A percentile compares a stretch with the other conserved stretches of the same genome.
These are phyloP conservation scores for Nomada hirtipes DNA, from an alignment of 2,888 invertebrate genomes.

Conservation along the genomic window DNA sequence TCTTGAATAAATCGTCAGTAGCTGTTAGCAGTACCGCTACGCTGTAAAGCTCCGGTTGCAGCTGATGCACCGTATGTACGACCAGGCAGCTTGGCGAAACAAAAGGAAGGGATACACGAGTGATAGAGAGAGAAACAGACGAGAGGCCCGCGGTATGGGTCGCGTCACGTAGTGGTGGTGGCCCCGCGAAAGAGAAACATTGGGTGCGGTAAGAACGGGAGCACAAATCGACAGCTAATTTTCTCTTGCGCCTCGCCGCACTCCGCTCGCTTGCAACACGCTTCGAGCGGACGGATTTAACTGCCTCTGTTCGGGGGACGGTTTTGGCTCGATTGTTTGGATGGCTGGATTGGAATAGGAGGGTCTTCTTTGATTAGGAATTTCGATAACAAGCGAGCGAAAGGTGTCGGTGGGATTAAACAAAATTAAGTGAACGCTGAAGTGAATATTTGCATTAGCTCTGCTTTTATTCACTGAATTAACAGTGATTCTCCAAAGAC, in stretches of 20 bases:
- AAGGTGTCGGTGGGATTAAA: too few species aligned
- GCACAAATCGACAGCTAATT: slow-evolving; percentile 45
- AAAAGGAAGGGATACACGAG: slow-evolving; percentile 45
- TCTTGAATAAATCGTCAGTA: slow-evolving; percentile 63
- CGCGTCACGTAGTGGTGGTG: slow-evolving; percentile 27
- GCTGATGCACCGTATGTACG: slow-evolving; percentile 49
- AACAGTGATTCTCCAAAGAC: too few species aligned
- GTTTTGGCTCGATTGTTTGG: slow-evolving; percentile 4
- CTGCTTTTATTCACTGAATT: too few species aligned
- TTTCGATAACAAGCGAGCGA: too few species aligned
- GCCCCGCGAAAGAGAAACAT: slow-evolving; percentile 50
- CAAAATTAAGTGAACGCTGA: too few species aligned
- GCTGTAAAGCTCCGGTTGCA: slow-evolving; percentile 45
- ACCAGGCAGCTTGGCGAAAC: slow-evolving; percentile 24
- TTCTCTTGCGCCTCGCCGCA: slow-evolving; percentile 10
- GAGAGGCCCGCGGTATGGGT: slow-evolving; percentile 7
- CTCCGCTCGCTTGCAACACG: not conserved
- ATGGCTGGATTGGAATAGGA: not conserved
- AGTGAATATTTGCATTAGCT: too few species aligned
- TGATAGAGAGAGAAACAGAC: slow-evolving; percentile 16
- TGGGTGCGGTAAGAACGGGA: slow-evolving; percentile 38
- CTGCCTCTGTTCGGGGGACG: not conserved
- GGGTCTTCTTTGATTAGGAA: too few species aligned
- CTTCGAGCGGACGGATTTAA: not conserved
- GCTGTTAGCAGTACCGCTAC: slow-evolving; percentile 60